Evolutionary conservation across 2,888 invertebrate species (phyloP), one percentile per base, ranked within the genome.

Genomic region (Hetaerina titia): DNA sequence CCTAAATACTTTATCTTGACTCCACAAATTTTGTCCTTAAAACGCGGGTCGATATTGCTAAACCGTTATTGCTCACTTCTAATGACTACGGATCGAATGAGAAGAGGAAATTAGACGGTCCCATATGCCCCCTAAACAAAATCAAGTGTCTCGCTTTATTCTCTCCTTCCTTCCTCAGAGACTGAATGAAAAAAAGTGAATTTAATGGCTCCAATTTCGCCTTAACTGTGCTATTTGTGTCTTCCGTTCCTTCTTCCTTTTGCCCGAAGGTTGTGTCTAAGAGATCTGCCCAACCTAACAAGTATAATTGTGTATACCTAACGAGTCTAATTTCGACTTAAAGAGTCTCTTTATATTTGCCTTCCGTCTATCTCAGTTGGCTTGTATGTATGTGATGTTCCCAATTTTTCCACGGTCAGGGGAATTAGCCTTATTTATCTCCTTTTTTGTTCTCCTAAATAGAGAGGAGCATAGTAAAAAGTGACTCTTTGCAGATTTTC

Each of bases 221-320:
- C 81, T 81, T 81, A 81, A 81, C 81, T 25, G 81, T 31, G 4
- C 81, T 31, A 81, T 81, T 81, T 81, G 81, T 81, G 81, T 81
- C 31, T 81, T 81, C 31, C 31, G 25, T 81, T 31, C 8, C 31
- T 81, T 31, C n/a, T 81, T 81, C 81, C n/a, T 81, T 81, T 11
- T 81, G 13, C 31, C 81, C 81, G 5, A 9, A n/a, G 69, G 15
- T 15, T 81, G 81, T 31, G 31, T 31, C 81, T 81, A 13, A 81
- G 81, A 81, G 81, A 31, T 31, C 81, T 22, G 7, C 81, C 81
- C 11, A 31, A 81, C 6, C 81, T 81, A 81, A 81, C 81, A 25
- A 81, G 11, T 31, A 11, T 31, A 31, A 81, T 31, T 81, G 81
- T 31, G 31, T 81, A 1, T 81, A 15, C 25, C 31, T 81, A 81